These are phyloP conservation scores for Ophioninae sp. DNA, from an alignment of 2,888 invertebrate species.

Conservation along the genomic window DNA sequence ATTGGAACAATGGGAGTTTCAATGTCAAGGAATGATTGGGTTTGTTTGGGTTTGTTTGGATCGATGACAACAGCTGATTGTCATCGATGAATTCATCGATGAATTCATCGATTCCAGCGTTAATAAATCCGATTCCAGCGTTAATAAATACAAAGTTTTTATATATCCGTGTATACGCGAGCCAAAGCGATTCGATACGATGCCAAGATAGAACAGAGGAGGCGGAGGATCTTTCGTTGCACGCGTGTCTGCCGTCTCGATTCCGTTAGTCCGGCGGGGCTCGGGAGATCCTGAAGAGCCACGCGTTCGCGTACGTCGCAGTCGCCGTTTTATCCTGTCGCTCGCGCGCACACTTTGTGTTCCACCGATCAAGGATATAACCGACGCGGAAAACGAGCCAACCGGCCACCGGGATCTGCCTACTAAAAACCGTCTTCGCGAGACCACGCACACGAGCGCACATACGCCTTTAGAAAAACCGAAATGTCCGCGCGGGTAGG, in stretches of 20 bases:
- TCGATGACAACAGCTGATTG: not conserved
- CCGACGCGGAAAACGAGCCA: constrained; percentile 57
- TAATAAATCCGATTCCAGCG: not conserved
- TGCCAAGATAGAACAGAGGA: constrained; percentile 41
- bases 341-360: constrained; percentile 26
- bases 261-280: constrained; percentile 58
- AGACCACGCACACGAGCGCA: constrained; percentile 15
- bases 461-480: constrained; percentile 1
- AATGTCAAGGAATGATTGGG: too few species aligned
- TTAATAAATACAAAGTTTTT: not conserved
- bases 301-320: constrained; percentile 27
- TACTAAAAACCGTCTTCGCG: constrained; percentile 45
- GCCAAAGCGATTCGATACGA: constrained; percentile 34
- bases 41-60: too few species aligned
- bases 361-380: constrained; percentile 45
- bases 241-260: constrained; percentile 59
- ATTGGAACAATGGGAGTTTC: not conserved
- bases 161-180: not conserved
- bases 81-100: not conserved
- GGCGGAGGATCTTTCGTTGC: constrained; percentile 50
- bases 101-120: not conserved
- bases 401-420: constrained; percentile 58
- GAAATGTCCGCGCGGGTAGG: constrained; percentile 42
- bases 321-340: constrained; percentile 40
- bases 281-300: constrained; percentile 52